Percentiles rank a stretch among this genome's conserved stretches.
Conservation (phyloP, 2,888 invertebrate genomes). For the Chorisops tibialis region DNA sequence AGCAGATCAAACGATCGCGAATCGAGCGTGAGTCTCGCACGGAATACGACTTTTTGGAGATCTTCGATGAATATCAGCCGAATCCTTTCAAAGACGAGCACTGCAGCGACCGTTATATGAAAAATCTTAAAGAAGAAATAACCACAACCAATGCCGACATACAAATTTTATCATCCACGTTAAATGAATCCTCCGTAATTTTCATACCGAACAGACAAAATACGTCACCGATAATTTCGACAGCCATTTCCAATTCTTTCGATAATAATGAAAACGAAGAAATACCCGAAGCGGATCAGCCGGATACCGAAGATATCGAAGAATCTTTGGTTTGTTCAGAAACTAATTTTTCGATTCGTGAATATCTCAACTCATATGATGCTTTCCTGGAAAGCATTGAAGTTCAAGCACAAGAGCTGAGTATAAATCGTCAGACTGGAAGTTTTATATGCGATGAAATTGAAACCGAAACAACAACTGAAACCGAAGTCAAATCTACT, state of each 20-base stretch:
- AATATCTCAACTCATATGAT: slow-evolving; percentile 8
- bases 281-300: neutral
- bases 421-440: neutral
- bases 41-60: neutral
- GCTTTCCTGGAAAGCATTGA: slow-evolving; percentile 13
- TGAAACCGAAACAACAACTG: neutral
- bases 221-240: neutral
- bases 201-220: too few relatives aligned
- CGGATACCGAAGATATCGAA: neutral
- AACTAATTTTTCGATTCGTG: neutral
- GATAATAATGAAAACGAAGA: neutral
- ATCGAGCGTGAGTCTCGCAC: neutral
- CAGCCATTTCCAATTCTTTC: too few relatives aligned
- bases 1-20: neutral
- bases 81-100: neutral
- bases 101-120: neutral
- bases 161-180: neutral
- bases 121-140: neutral
- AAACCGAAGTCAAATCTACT: neutral
- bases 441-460: neutral
- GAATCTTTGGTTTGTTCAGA: neutral
- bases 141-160: neutral
- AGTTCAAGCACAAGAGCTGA: neutral
- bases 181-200: slow-evolving; percentile 4
- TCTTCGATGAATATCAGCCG: slow-evolving; percentile 1